A percentile compares a stretch with the other conserved stretches of the same genome.
Evolutionary conservation across 2,113 vertebrate species (phyloP).

Genomic region (Stigmatopora nigra): DNA sequence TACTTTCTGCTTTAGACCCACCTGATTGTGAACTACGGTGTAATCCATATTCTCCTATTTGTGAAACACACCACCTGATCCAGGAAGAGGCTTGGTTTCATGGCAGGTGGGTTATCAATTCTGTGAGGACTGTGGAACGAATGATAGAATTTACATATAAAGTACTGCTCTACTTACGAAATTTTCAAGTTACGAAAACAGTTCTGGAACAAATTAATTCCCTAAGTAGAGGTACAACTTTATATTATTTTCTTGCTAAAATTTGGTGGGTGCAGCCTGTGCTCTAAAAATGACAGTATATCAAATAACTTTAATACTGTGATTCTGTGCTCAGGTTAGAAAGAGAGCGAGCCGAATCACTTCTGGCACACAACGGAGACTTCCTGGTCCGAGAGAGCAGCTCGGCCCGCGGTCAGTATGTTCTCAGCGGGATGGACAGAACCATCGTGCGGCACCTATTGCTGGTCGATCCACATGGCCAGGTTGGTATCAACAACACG

Average conservation of each 20-base stretch:
- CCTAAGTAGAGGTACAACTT: no score
- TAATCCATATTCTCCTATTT: constrained; percentile 7
- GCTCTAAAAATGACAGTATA: no score
- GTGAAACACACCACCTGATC: constrained; percentile 59
- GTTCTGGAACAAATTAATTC: no score
- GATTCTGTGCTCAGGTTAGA: constrained; percentile 60
- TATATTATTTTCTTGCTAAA: no score
- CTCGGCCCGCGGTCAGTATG: constrained; percentile 82
- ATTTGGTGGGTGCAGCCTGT: no score
- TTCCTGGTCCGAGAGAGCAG: constrained; percentile 88
- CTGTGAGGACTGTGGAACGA: no score
- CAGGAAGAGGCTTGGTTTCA: constrained; percentile 83
- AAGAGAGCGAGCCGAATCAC: constrained; percentile 80
- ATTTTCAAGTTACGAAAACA: no score
- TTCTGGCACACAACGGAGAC: constrained; percentile 80
- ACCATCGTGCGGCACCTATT: constrained; percentile 82
- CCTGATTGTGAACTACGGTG: constrained; percentile 15
- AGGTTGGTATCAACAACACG: constrained; percentile 56
- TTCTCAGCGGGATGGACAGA: constrained; percentile 85
- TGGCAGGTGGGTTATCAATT: constrained; percentile 60
- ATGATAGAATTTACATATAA: no score
- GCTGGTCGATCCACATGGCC: constrained; percentile 87
- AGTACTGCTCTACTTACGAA: no score
- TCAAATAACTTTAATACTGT: background rate
- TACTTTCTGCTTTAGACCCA: constrained; percentile 13